A percentile compares a stretch with the other conserved stretches of the same genome.
phyloP scores from a whole-genome alignment of 2,888 invertebrate genomes.

The Gryllus longicercus region DNA sequence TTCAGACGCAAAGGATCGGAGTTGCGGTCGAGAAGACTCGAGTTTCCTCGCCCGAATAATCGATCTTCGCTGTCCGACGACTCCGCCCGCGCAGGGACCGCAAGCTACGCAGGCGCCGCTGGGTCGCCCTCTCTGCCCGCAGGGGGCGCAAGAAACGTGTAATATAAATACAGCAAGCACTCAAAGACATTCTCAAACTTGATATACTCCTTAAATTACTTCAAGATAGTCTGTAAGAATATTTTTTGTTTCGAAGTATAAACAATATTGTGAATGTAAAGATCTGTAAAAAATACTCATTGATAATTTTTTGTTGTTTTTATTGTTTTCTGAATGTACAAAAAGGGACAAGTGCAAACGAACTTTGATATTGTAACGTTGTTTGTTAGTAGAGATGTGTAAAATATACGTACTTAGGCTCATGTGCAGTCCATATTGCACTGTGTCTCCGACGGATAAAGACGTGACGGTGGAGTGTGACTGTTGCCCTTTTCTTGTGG shows the following conservation, averaged over 20 bases:
- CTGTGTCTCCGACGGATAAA: background rate
- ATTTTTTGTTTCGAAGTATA: slow-evolving; percentile 8
- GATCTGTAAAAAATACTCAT: slow-evolving; percentile 17
- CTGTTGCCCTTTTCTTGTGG: background rate
- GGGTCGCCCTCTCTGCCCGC: background rate
- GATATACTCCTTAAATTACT: background rate
- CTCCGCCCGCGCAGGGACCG: background rate
- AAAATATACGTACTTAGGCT: slow-evolving; percentile 1
- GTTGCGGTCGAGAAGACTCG: background rate
- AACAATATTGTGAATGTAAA: background rate
- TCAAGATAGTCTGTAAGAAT: slow-evolving; percentile 3
- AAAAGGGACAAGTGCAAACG: slow-evolving; percentile 1
- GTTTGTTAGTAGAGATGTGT: background rate
- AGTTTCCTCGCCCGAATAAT: background rate
- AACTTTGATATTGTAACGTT: background rate
- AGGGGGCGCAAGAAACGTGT: background rate
- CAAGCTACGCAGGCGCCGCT: background rate
- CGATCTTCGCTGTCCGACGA: background rate
- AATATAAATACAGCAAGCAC: background rate
- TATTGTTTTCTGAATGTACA: slow-evolving; percentile 17
- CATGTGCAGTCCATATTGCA: background rate
- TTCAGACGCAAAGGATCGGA: slow-evolving; percentile 17
- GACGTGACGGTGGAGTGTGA: background rate
- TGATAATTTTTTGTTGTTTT: slow-evolving; percentile 11
- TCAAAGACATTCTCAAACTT: background rate